These are phyloP conservation scores for Drosophila lowei DNA, from an alignment of 1,140 invertebrate genomes.

Conservation along the genomic window DNA sequence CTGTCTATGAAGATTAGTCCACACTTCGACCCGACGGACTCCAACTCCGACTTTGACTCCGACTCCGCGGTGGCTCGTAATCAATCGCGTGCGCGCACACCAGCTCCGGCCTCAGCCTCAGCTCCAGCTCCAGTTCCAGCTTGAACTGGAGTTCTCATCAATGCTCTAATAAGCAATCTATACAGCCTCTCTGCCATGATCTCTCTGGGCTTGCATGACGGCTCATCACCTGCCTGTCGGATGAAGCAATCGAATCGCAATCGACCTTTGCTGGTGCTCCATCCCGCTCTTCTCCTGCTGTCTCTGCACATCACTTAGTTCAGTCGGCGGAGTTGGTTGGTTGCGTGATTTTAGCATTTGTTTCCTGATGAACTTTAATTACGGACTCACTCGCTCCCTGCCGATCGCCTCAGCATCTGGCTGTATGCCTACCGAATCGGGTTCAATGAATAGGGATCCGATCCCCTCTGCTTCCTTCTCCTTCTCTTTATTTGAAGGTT, in stretches of 20 bases:
- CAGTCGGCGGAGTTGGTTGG: conserved; percentile 49
- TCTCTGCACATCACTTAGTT: conserved; percentile 33
- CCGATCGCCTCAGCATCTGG: conserved; percentile 31
- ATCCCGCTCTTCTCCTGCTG: conserved; percentile 11
- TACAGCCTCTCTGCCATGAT: neutral
- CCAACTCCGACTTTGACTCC: neutral
- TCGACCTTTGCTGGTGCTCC: conserved; percentile 38
- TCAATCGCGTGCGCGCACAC: conserved; percentile 69
- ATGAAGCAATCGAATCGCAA: conserved; percentile 75
- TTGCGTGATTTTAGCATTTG: conserved; percentile 82
- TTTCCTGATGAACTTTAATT: conserved; percentile 80
- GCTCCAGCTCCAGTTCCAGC: conserved; percentile 17
- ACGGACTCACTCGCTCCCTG: conserved; percentile 27
- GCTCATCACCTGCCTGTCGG: conserved; percentile 78
- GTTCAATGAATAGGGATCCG: conserved; percentile 27
- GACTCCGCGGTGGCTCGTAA: conserved; percentile 46
- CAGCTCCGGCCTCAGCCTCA: conserved; percentile 20
- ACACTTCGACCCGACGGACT: conserved; percentile 18
- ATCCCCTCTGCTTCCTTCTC: conserved; percentile 1
- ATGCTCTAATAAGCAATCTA: conserved; percentile 73
- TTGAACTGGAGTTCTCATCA: conserved; percentile 16
- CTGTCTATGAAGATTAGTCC: conserved; percentile 70
- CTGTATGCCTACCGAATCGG: conserved; percentile 24
- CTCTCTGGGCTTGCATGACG: conserved; percentile 57
- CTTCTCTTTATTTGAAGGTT: no score